phyloP scores from a whole-genome alignment of 2,888 invertebrate genomes.

The Coleophora deauratella region DNA sequence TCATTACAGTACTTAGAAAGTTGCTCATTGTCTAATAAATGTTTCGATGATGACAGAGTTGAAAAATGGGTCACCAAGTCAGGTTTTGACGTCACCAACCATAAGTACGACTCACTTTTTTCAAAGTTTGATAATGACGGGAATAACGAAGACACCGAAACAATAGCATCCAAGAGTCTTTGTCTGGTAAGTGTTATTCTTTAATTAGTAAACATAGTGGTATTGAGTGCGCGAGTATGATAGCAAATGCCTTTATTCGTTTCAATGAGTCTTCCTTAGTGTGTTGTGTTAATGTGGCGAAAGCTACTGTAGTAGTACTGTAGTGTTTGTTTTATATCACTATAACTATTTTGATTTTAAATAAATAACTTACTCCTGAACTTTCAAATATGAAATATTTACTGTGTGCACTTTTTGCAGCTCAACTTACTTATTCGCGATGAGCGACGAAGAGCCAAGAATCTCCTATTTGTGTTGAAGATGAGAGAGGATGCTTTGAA shows the following conservation, averaged over 20 bases:
- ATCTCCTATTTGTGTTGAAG: conserved; percentile 59
- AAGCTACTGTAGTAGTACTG: conserved; percentile 1
- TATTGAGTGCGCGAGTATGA: conserved; percentile 1
- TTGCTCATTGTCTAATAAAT: conserved; percentile 44
- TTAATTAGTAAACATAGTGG: conserved; percentile 46
- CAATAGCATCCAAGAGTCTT: conserved; percentile 68
- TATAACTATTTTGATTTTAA: too few relatives aligned
- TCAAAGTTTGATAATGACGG: conserved; percentile 50
- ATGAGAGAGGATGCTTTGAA: conserved; percentile 66
- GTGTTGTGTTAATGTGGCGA: conserved; percentile 12
- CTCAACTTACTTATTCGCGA: conserved; percentile 68
- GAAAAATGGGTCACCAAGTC: conserved; percentile 38
- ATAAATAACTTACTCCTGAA: too few relatives aligned
- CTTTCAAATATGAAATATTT: background rate
- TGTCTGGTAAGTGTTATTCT: conserved; percentile 65
- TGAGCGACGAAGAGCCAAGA: conserved; percentile 66
- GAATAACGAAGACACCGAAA: conserved; percentile 48
- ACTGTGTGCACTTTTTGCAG: conserved; percentile 43
- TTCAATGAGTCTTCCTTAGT: conserved; percentile 1
- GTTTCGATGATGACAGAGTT: conserved; percentile 35
- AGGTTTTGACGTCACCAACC: conserved; percentile 35
- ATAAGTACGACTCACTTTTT: conserved; percentile 45
- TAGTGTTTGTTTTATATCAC: too few relatives aligned
- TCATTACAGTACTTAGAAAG: conserved; percentile 61
- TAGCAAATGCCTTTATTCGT: too few relatives aligned